A percentile compares a stretch with the other conserved stretches of the same genome.
Conservation (phyloP, 1,140 invertebrate genomes). For the Telenomus remus region DNA sequence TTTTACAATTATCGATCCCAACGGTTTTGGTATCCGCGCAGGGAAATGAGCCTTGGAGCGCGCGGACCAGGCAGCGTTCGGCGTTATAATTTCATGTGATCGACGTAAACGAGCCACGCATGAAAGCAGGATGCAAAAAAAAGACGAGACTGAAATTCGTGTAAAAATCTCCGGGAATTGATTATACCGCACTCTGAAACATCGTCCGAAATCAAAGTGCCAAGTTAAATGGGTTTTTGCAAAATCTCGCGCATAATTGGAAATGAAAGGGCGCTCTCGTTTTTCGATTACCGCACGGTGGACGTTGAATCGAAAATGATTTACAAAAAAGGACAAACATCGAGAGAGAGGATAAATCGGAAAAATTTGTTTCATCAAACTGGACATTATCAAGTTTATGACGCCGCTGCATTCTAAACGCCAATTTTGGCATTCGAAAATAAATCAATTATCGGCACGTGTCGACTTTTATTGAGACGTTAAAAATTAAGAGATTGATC, state of each 20-base stretch:
- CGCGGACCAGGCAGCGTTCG: constrained; percentile 16
- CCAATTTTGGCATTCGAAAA: neutral
- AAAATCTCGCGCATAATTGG: too few species aligned
- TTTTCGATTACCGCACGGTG: too few species aligned
- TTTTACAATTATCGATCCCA: constrained; percentile 64
- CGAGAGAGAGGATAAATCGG: neutral
- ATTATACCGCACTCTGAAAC: constrained; percentile 10
- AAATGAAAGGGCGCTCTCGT: constrained; percentile 1
- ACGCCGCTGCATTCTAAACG: neutral
- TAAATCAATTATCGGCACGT: constrained; percentile 14
- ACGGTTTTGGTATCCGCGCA: constrained; percentile 61
- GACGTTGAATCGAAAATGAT: too few species aligned
- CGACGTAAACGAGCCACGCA: constrained; percentile 24
- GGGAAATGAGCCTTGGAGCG: constrained; percentile 59
- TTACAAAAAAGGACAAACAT: neutral
- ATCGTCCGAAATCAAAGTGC: constrained; percentile 1
- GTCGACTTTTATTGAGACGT: constrained; percentile 5
- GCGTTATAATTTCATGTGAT: constrained; percentile 34
- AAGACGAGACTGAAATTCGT: neutral
- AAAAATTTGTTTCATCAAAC: too few species aligned
- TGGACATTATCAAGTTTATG: too few species aligned
- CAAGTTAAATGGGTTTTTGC: too few species aligned
- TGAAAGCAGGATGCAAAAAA: constrained; percentile 1
- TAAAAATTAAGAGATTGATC: neutral
- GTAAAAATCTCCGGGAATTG: constrained; percentile 2